Conservation (phyloP, 2,888 invertebrate species). For the Temnothorax rugatulus region DNA sequence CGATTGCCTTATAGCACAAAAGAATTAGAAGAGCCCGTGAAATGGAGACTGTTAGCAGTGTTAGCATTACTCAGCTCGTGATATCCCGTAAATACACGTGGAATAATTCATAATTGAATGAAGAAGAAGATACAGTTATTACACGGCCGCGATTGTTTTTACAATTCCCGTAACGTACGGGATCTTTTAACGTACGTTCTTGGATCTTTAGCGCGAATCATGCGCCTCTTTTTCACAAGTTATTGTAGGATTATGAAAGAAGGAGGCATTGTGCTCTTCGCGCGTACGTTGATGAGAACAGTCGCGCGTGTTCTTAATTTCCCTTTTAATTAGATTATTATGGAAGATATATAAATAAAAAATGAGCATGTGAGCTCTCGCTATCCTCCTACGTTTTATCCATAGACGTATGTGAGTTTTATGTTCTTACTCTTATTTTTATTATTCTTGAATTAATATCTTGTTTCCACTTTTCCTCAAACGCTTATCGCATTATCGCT, state of each 20-base stretch:
- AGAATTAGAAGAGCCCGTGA: slow-evolving; percentile 46
- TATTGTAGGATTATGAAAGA: background rate
- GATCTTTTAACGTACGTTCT: background rate
- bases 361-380: background rate
- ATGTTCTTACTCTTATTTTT: background rate
- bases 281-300: slow-evolving; percentile 68
- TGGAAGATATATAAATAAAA: background rate
- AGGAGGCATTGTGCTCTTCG: slow-evolving; percentile 54
- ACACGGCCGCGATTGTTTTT: background rate
- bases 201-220: background rate
- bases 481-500: background rate
- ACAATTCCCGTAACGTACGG: slow-evolving; percentile 21
- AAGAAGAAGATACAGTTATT: background rate
- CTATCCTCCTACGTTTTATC: background rate
- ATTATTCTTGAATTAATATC: background rate
- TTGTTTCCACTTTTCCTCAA: background rate
- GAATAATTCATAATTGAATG: slow-evolving; percentile 20
- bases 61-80: slow-evolving; percentile 55
- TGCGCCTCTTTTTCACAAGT: background rate
- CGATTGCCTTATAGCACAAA: background rate
- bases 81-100: background rate
- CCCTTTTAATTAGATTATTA: slow-evolving; percentile 1
- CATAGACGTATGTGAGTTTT: background rate
- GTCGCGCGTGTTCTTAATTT: slow-evolving; percentile 6
- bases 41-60: slow-evolving; percentile 59